These are phyloP conservation scores for Pseudomugil tenellus DNA, from an alignment of 2,797 vertebrate species.

Conservation along the genomic window DNA sequence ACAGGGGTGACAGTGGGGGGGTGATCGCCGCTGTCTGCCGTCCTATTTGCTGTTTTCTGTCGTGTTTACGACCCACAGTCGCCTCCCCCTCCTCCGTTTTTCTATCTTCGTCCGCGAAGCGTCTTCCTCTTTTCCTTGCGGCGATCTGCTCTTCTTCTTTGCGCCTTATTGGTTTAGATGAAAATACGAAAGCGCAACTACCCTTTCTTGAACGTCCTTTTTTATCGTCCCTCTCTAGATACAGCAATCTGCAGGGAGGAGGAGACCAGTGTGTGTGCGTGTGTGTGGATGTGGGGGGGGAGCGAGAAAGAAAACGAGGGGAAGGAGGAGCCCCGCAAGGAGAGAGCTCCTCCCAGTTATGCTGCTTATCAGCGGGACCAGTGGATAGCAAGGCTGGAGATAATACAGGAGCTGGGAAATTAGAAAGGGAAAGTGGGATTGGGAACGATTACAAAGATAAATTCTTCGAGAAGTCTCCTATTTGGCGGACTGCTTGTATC, in stretches of 20 bases:
- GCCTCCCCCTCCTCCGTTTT: conserved; percentile 49
- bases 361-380: conserved; percentile 54
- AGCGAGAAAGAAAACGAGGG: conserved; percentile 30
- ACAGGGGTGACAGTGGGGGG: conserved; percentile 14
- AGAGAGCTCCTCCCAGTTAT: conserved; percentile 64
- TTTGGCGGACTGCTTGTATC: too few relatives aligned
- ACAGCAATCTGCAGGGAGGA: conserved; percentile 15
- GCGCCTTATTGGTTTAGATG: conserved; percentile 61
- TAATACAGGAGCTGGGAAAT: conserved; percentile 15
- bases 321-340: conserved; percentile 55
- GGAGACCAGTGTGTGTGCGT: conserved; percentile 15
- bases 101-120: conserved; percentile 35
- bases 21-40: conserved; percentile 52
- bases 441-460: neutral
- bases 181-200: conserved; percentile 13
- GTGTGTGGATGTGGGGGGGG: neutral
- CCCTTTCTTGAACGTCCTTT: conserved; percentile 16
- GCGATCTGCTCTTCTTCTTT: conserved; percentile 36
- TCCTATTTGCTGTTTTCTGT: conserved; percentile 58
- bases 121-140: conserved; percentile 30
- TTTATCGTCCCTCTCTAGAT: conserved; percentile 22
- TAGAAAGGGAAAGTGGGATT: neutral
- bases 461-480: neutral
- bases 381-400: conserved; percentile 8
- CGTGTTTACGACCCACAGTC: conserved; percentile 68